Conservation (phyloP, 2,888 invertebrate species). For the Agapetus fuscipes region DNA sequence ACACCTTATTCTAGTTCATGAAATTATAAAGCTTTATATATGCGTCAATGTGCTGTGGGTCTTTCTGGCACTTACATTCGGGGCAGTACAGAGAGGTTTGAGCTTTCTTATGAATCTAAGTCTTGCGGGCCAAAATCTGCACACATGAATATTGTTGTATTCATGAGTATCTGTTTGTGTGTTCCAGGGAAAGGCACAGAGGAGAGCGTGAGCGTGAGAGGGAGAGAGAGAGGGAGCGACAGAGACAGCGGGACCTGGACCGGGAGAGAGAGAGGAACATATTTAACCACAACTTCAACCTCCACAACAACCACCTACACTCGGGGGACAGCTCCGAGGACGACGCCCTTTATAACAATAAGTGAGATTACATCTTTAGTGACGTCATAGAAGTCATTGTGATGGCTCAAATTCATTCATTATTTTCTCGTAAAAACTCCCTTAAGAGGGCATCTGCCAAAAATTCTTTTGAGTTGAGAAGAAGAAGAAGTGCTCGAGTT, state of each 20-base stretch:
- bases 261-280: constrained; percentile 22
- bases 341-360: constrained; percentile 50
- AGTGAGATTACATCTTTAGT: constrained; percentile 34
- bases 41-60: background rate
- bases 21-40: background rate
- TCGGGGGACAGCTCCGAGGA: constrained; percentile 57
- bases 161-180: constrained; percentile 4
- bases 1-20: background rate
- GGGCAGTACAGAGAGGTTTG: no score
- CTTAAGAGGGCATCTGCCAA: no score
- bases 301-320: constrained; percentile 28
- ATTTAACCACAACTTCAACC: constrained; percentile 22
- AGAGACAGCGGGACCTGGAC: constrained; percentile 32
- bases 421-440: no score
- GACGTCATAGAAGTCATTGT: background rate
- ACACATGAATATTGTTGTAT: no score
- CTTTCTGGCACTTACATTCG: no score
- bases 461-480: no score
- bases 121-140: no score
- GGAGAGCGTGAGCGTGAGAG: constrained; percentile 39
- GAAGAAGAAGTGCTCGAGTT: no score
- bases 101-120: no score
- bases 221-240: constrained; percentile 40
- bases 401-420: background rate
- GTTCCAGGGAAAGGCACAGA: constrained; percentile 40